A percentile compares a stretch with the other conserved stretches of the same genome.
These are phyloP conservation scores for Felis catus DNA, from an alignment of 2,113 vertebrate genomes.

Conservation along the genomic window F.catus_Fca126_mat1.0 CM031413.1:3402501-3403000, in stretches of 20 bases:
- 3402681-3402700: not conserved
- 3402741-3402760: not conserved
- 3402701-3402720: not conserved
- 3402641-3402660: not conserved
- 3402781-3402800: not conserved
- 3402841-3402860: not conserved
- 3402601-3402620: not conserved
- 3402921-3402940: not conserved
- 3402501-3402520: not conserved
- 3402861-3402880: not conserved
- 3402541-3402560: not conserved
- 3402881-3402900: not conserved
- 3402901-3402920: not conserved
- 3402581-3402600: not conserved
- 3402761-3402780: not conserved
- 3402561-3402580: not conserved
- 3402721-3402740: not conserved
- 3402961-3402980: too few relatives aligned
- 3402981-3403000: not conserved
- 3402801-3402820: not conserved
- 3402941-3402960: not conserved
- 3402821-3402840: too few relatives aligned
- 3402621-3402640: not conserved
- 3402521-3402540: constrained; percentile 14
- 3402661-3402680: not conserved